These are phyloP conservation scores for Eidolon dupreanum DNA, from an alignment of 2,797 vertebrate genomes.

Conservation along the genomic window DNA sequence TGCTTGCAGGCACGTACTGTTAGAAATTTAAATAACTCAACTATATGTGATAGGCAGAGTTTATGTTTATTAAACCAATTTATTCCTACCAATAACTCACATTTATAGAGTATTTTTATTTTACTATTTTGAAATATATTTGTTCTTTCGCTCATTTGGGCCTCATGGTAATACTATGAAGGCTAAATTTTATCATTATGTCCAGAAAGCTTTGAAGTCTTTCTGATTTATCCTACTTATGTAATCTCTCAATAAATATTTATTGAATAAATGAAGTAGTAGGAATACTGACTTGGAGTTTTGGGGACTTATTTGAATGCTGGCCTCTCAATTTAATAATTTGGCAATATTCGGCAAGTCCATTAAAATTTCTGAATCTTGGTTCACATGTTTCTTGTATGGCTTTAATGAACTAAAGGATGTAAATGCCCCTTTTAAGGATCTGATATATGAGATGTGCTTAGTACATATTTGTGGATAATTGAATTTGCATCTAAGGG, in stretches of 20 bases:
- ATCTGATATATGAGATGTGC: neutral
- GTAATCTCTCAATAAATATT: conserved; percentile 1
- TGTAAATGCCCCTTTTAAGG: neutral
- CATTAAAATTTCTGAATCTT: conserved; percentile 14
- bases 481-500: neutral
- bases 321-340: neutral
- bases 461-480: conserved; percentile 36
- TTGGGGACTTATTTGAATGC: neutral
- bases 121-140: neutral
- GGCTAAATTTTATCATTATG: neutral
- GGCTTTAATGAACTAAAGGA: neutral
- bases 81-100: neutral
- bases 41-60: neutral
- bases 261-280: neutral
- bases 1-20: neutral
- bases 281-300: neutral
- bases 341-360: neutral
- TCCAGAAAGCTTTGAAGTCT: neutral
- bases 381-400: neutral
- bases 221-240: neutral
- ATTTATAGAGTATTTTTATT: neutral
- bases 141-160: neutral
- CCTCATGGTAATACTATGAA: neutral
- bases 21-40: conserved; percentile 46
- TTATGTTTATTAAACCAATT: neutral